Evolutionary conservation across 2,113 vertebrate species (phyloP).

Genomic region (Albula glossodonta): DNA sequence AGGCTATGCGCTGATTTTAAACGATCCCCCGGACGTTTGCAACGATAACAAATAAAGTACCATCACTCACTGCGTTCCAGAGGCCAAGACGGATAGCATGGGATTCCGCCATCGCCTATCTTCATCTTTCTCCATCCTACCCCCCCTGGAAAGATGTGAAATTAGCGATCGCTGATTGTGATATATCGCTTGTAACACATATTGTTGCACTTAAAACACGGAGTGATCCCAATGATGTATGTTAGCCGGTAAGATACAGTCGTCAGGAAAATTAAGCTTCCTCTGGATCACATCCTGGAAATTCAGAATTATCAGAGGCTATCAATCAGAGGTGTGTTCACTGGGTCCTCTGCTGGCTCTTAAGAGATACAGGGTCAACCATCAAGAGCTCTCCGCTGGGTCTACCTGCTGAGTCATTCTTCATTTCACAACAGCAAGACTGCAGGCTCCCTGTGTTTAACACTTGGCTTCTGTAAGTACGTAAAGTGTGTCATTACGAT

Average conservation of each 20-base stretch:
- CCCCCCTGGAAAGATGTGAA: neutral
- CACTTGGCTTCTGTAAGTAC: neutral
- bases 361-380: neutral
- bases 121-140: neutral
- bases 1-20: conserved; percentile 33
- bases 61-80: neutral
- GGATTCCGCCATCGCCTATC: neutral
- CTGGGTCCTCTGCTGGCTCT: neutral
- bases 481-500: neutral
- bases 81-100: neutral
- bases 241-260: neutral
- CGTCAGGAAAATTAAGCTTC: conserved; percentile 4
- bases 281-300: conserved; percentile 26
- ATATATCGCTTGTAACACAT: conserved; percentile 16
- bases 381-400: too few species aligned
- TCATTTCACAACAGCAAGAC: too few species aligned
- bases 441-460: too few species aligned
- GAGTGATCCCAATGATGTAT: conserved; percentile 14
- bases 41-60: conserved; percentile 40
- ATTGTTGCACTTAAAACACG: conserved; percentile 19
- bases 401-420: too few species aligned
- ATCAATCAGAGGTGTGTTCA: conserved; percentile 17
- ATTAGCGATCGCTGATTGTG: conserved; percentile 21
- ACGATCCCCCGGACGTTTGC: conserved; percentile 34
- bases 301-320: neutral